Percentiles rank a stretch among this genome's conserved stretches.
These are phyloP conservation scores for Rhynchophorus ferrugineus DNA, from an alignment of 1,140 invertebrate genomes.

Conservation along the genomic window DNA sequence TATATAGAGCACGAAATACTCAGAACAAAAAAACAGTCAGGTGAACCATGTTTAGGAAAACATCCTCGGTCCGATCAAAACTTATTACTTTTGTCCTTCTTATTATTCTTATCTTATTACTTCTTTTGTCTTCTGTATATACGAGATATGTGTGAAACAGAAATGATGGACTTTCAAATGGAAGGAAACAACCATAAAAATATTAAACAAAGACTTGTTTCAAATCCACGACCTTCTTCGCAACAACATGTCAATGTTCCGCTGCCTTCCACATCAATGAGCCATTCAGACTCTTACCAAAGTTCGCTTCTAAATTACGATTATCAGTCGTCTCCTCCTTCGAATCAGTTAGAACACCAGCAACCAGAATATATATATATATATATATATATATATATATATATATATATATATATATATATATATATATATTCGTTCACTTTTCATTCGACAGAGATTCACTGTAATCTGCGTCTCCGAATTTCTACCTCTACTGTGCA, in stretches of 20 bases:
- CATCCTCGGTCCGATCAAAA: conserved; percentile 6
- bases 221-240: not conserved
- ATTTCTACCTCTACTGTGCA: too few relatives aligned
- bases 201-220: conserved; percentile 1
- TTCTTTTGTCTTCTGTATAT: conserved; percentile 13
- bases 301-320: too few relatives aligned
- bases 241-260: conserved; percentile 3
- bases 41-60: too few relatives aligned
- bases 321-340: too few relatives aligned
- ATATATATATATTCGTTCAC: too few relatives aligned
- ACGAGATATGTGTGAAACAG: conserved; percentile 14
- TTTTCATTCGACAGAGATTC: too few relatives aligned
- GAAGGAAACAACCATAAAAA: conserved; percentile 13
- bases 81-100: conserved; percentile 12
- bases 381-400: too few relatives aligned
- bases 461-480: too few relatives aligned
- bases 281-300: not conserved
- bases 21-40: conserved; percentile 11
- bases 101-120: too few relatives aligned
- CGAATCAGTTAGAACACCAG: not conserved
- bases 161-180: conserved; percentile 18
- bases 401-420: too few relatives aligned
- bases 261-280: not conserved
- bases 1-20: conserved; percentile 16
- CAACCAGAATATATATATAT: not conserved